Evolutionary conservation across 2,888 invertebrate genomes (phyloP).

Genomic region (Lepidochrysops patricia): DNA sequence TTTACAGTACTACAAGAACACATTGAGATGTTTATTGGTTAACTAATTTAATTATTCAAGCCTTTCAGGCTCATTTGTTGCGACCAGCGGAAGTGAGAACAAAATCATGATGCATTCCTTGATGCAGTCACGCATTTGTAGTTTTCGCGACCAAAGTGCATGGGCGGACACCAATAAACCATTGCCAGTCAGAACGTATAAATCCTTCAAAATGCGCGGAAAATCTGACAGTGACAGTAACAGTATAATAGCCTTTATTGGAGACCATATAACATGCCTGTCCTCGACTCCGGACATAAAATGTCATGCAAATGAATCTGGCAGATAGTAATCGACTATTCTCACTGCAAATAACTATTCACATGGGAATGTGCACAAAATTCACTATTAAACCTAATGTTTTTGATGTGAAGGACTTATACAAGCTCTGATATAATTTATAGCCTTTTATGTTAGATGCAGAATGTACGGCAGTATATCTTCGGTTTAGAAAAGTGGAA

Average conservation of each 20-base stretch:
- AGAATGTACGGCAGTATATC: background rate
- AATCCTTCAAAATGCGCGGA: background rate
- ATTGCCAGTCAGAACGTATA: background rate
- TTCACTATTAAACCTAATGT: background rate
- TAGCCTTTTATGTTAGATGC: background rate
- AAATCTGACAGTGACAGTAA: background rate
- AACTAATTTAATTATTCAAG: background rate
- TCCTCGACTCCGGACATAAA: background rate
- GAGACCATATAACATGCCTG: background rate
- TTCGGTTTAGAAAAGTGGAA: background rate
- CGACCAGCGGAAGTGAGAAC: background rate
- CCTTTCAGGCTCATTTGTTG: background rate
- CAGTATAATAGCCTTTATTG: background rate
- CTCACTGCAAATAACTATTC: background rate
- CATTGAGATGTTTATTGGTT: background rate
- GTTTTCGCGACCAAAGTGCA: too few species aligned
- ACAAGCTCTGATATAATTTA: background rate
- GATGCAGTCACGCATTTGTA: too few species aligned
- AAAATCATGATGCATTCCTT: too few species aligned
- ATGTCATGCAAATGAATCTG: background rate
- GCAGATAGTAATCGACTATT: background rate
- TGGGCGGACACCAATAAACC: background rate
- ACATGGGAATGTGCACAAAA: constrained; percentile 5
- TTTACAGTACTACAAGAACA: background rate
- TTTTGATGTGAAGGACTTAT: background rate